Conservation (phyloP, 2,888 invertebrate genomes). For the Gastracanthus pulcherrimus region DNA sequence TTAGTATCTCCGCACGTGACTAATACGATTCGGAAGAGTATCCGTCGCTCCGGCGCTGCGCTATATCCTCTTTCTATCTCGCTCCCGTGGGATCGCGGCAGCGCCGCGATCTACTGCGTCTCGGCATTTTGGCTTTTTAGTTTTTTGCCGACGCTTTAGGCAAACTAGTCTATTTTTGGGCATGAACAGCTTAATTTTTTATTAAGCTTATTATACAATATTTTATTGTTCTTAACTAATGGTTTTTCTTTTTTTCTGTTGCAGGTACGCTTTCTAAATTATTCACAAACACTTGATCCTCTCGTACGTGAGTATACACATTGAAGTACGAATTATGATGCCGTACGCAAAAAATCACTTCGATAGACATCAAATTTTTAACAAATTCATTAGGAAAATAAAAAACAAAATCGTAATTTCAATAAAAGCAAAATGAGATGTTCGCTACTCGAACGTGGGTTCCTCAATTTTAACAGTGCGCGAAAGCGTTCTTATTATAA, state of each 20-base stretch:
- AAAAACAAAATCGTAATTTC: no score
- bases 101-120: neutral
- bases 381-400: neutral
- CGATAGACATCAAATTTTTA: neutral
- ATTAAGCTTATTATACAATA: neutral
- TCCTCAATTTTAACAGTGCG: no score
- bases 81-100: constrained; percentile 49
- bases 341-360: neutral
- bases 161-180: neutral
- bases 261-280: constrained; percentile 5
- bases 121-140: neutral
- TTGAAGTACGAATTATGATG: neutral
- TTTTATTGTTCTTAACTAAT: neutral
- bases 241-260: constrained; percentile 12
- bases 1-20: constrained; percentile 59
- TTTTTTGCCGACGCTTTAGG: neutral
- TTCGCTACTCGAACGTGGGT: no score
- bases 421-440: no score
- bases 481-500: no score
- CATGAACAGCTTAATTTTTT: neutral
- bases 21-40: constrained; percentile 58
- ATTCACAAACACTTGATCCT: neutral
- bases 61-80: constrained; percentile 6
- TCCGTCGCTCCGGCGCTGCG: constrained; percentile 11
- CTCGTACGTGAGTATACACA: neutral